Percentiles rank a stretch among this genome's conserved stretches.
phyloP scores from a whole-genome alignment of 2,113 vertebrate species.

The Martes martes region DNA sequence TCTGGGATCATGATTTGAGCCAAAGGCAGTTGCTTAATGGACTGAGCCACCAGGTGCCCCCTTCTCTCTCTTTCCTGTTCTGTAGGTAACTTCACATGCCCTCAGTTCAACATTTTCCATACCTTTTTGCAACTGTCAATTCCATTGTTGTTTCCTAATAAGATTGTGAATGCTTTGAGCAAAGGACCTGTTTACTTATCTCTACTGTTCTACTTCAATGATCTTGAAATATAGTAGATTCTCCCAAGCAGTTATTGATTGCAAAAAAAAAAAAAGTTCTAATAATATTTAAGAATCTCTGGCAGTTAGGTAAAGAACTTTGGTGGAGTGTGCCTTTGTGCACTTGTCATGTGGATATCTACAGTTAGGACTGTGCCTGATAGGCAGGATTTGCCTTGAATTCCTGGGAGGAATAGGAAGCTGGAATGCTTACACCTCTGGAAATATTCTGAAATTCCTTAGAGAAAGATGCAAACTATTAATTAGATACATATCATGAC shows the following conservation, averaged over 20 bases:
- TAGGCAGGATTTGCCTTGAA: conserved; percentile 16
- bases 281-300: neutral
- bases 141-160: neutral
- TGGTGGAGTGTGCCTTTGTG: neutral
- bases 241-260: neutral
- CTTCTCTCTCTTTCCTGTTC: neutral
- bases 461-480: conserved; percentile 21
- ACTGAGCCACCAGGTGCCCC: neutral
- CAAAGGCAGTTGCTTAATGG: neutral
- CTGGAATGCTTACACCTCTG: neutral
- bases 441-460: neutral
- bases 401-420: neutral
- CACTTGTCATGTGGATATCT: neutral
- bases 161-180: neutral
- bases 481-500: conserved; percentile 38
- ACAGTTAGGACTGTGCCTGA: neutral
- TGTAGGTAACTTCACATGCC: neutral
- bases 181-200: neutral
- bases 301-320: neutral
- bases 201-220: neutral
- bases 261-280: neutral
- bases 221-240: neutral
- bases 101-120: neutral
- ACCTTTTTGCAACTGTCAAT: neutral
- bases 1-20: neutral